phyloP scores from a whole-genome alignment of 2,888 invertebrate species.

The Lucinisca nassula region DNA sequence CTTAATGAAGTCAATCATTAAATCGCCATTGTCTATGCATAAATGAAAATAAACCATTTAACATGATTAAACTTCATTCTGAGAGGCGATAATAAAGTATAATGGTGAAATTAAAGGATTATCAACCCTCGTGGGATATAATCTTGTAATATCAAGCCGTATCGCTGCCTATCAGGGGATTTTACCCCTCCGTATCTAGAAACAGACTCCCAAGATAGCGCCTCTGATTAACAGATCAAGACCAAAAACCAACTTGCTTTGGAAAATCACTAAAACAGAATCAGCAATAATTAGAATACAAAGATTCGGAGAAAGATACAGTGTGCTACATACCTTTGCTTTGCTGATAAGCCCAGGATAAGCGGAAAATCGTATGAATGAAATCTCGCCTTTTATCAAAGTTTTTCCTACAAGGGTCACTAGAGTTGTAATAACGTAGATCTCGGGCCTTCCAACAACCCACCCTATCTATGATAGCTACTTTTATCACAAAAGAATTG shows the following conservation, averaged over 20 bases:
- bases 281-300: conserved; percentile 21
- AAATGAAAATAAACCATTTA: conserved; percentile 42
- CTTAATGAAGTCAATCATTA: conserved; percentile 12
- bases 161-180: conserved; percentile 46
- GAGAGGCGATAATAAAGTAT: conserved; percentile 26
- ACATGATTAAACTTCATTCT: conserved; percentile 40
- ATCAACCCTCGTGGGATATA: conserved; percentile 8
- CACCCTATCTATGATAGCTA: conserved; percentile 12
- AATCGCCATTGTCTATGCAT: background rate
- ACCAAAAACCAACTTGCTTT: background rate
- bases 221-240: background rate
- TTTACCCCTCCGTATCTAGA: conserved; percentile 45
- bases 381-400: conserved; percentile 43
- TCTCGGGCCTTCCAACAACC: background rate
- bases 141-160: conserved; percentile 53
- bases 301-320: conserved; percentile 18
- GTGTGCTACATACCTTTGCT: background rate
- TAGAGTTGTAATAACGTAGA: conserved; percentile 21
- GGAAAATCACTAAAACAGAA: background rate
- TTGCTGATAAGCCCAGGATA: conserved; percentile 1
- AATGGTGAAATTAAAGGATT: conserved; percentile 14
- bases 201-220: conserved; percentile 46
- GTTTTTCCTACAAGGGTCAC: conserved; percentile 66
- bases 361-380: background rate
- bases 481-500: conserved; percentile 56